Base-by-base conservation (phyloP, 1,140 invertebrate species). In the Dendrolimus punctatus region DNA sequence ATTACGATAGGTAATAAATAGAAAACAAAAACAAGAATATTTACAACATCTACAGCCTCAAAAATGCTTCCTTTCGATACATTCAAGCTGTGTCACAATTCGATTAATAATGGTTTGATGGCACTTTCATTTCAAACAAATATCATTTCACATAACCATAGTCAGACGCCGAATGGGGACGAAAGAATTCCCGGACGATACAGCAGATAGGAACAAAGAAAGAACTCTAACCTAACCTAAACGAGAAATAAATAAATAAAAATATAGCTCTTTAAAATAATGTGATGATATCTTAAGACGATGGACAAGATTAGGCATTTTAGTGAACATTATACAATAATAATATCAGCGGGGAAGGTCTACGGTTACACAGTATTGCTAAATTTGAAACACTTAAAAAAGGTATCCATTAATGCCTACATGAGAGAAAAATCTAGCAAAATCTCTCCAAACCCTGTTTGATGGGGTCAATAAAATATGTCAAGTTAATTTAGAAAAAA, bases 261-360 rank as follows among this genome's bases (percentile, higher is more conserved):
- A 70, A 71, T 68, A 76, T 75, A 78, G 47, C 62, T 74, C 62
- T 80, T 76, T 63, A 69, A 64, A 63, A 74, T 80, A 82, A 55
- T 83, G 82, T 80, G 80, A 85, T 85, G 82, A 71, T 76, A 57
- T 64, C 69, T 79, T 76, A 85, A 68, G 54, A 66, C 71, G 65
- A 81, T 77, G 66, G 81, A 85, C 81, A 85, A 85, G 81, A 85
- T 73, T 68, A 73, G 81, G 80, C 81, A 83, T 78, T 23, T 23
- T 78, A 73, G 68, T 73, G 78, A 76, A 77, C 65, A 68, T 67
- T 64, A 62, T 68, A 66, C 57, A 66, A 62, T 63, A 60, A 55
- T 55, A 64, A 67, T 64, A 69, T 60, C 60, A 65, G 52, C 48
- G 46, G 43, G 54, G 53, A 53, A 46, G 37, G 39, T 53, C 10